Evolutionary conservation across 2,888 invertebrate genomes (phyloP).

Genomic region (Archaeoteleia sp.): DNA sequence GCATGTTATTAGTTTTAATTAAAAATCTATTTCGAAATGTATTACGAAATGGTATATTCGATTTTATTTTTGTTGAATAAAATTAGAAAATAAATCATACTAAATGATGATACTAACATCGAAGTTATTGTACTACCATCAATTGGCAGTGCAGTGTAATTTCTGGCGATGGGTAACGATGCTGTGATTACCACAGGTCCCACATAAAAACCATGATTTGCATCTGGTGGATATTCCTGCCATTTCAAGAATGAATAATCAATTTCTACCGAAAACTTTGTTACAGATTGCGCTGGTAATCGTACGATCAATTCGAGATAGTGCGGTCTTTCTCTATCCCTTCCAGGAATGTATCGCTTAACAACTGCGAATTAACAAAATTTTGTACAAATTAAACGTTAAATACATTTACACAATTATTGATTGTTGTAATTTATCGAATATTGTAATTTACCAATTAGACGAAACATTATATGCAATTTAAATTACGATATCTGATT

Average conservation of each 20-base stretch:
- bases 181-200: slow-evolving; percentile 91
- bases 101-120: slow-evolving; percentile 65
- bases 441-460: too few relatives aligned
- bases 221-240: slow-evolving; percentile 99
- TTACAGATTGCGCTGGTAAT: slow-evolving; percentile 87
- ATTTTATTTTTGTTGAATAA: too few relatives aligned
- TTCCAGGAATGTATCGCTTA: slow-evolving; percentile 82
- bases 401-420: slow-evolving; percentile 4
- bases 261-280: slow-evolving; percentile 90
- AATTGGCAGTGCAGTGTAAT: slow-evolving; percentile 86
- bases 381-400: slow-evolving; percentile 2
- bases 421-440: too few relatives aligned
- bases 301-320: slow-evolving; percentile 89
- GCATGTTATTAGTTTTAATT: too few relatives aligned
- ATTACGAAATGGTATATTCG: too few relatives aligned
- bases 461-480: too few relatives aligned
- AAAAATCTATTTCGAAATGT: too few relatives aligned
- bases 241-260: slow-evolving; percentile 98
- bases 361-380: slow-evolving; percentile 64
- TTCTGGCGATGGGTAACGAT: slow-evolving; percentile 84
- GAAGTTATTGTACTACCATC: slow-evolving; percentile 80
- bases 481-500: too few relatives aligned
- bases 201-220: slow-evolving; percentile 98
- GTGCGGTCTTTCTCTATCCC: slow-evolving; percentile 88
- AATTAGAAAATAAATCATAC: too few relatives aligned